Percentiles rank a stretch among this genome's conserved stretches.
These are phyloP conservation scores for Corythaixoides concolor DNA, from an alignment of 2,113 vertebrate species.

Conservation along the genomic window DNA sequence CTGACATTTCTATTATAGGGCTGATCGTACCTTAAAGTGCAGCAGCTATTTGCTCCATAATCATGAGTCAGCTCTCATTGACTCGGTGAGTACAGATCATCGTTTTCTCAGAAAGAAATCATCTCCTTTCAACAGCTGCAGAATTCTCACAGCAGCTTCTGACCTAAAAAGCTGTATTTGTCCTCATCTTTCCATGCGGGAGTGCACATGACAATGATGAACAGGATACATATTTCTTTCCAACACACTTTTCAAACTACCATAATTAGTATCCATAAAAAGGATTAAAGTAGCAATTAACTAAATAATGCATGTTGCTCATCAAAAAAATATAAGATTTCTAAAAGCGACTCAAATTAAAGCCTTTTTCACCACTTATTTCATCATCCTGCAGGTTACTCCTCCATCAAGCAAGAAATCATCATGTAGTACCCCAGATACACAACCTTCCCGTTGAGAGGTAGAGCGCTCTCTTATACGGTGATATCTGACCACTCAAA, in stretches of 20 bases:
- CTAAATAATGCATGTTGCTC: slow-evolving; percentile 38
- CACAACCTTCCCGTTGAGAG: not conserved
- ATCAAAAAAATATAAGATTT: slow-evolving; percentile 17
- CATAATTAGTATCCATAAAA: slow-evolving; percentile 12
- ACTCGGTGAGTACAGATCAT: not conserved
- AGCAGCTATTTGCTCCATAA: slow-evolving; percentile 10
- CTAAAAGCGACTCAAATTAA: not conserved
- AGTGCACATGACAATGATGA: not conserved
- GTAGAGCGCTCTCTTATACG: not conserved
- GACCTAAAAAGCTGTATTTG: not conserved
- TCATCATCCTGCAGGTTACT: not conserved
- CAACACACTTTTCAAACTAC: not conserved
- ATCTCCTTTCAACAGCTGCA: not conserved
- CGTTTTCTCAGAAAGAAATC: not conserved
- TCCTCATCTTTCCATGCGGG: not conserved
- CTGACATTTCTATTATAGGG: not conserved
- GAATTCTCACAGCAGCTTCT: not conserved
- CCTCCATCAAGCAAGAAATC: not conserved
- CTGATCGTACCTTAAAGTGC: not conserved
- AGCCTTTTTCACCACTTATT: not conserved
- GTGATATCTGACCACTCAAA: not conserved
- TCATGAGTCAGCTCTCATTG: slow-evolving; percentile 18
- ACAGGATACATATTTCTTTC: not conserved
- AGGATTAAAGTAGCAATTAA: slow-evolving; percentile 29
- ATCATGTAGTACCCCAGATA: not conserved